Percentiles rank a stretch among this genome's conserved stretches.
phyloP scores from a whole-genome alignment of 2,113 vertebrate species.

The Corythoichthys haematopterus region DNA sequence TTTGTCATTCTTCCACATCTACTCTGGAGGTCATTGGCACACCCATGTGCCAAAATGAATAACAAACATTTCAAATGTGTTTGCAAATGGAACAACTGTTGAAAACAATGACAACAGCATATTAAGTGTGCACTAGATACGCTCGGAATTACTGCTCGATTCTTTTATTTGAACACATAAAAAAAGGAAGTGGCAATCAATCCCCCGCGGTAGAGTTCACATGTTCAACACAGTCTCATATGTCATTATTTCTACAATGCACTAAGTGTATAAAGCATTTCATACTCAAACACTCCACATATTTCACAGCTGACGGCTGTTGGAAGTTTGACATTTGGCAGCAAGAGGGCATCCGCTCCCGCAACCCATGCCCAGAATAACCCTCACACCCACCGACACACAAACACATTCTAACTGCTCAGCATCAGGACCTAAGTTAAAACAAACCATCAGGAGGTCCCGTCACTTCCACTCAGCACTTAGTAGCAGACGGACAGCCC shows the following conservation, averaged over 20 bases:
- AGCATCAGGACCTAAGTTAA: conserved; percentile 59
- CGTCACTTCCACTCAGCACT: conserved; percentile 64
- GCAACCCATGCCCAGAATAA: conserved; percentile 55
- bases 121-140: conserved; percentile 30
- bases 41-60: not conserved
- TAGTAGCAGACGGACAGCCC: conserved; percentile 54
- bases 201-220: not conserved
- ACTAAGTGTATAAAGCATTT: conserved; percentile 41
- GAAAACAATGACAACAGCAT: conserved; percentile 29
- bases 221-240: conserved; percentile 20
- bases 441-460: conserved; percentile 67
- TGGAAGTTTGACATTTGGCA: conserved; percentile 64
- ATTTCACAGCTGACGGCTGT: conserved; percentile 35
- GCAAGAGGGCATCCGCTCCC: conserved; percentile 51
- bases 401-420: conserved; percentile 41
- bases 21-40: not conserved
- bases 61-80: conserved; percentile 8
- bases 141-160: conserved; percentile 6
- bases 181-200: not conserved
- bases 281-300: conserved; percentile 43
- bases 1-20: not conserved
- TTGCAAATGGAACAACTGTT: not conserved
- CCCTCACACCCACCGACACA: conserved; percentile 18
- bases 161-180: not conserved
- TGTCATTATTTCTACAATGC: conserved; percentile 31